Conservation (phyloP, 2,888 invertebrate species). For the Troides helena region DNA sequence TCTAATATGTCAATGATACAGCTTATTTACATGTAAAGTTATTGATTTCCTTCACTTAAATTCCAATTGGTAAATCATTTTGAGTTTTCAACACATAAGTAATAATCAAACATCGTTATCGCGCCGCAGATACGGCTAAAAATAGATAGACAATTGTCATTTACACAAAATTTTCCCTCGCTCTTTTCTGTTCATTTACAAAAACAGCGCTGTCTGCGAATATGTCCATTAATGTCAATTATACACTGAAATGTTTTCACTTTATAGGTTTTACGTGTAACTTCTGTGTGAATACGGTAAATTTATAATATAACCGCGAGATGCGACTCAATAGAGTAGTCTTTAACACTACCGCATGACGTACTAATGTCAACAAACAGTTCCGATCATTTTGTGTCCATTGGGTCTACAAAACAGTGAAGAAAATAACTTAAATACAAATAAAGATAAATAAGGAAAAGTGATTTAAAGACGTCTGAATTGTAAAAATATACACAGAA, state of each 20-base stretch:
- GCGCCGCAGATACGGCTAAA: constrained; percentile 64
- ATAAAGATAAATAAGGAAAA: neutral
- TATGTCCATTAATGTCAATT: constrained; percentile 42
- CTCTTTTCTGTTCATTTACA: constrained; percentile 63
- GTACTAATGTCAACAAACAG: constrained; percentile 56
- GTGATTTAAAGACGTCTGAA: neutral
- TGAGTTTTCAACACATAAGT: constrained; percentile 35
- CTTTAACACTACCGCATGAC: constrained; percentile 62
- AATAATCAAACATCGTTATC: constrained; percentile 52
- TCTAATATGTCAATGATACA: constrained; percentile 37
- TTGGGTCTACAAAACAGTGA: constrained; percentile 22
- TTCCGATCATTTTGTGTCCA: constrained; percentile 34
- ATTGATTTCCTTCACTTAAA: constrained; percentile 16
- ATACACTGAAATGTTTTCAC: constrained; percentile 48
- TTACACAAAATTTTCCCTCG: constrained; percentile 70
- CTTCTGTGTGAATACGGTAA: constrained; percentile 45
- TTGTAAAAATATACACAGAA: constrained; percentile 2
- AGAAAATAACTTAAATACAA: constrained; percentile 6
- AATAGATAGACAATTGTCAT: constrained; percentile 69
- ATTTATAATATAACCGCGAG: constrained; percentile 50
- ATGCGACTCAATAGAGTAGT: constrained; percentile 64
- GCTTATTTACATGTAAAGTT: constrained; percentile 27
- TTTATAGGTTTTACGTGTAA: constrained; percentile 43
- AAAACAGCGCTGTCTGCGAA: constrained; percentile 44
- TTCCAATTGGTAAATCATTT: constrained; percentile 4